Evolutionary conservation across 1,140 invertebrate genomes (phyloP), one percentile per base, ranked within the genome.

Genomic region (Daktulosphaira vitifoliae): DNA sequence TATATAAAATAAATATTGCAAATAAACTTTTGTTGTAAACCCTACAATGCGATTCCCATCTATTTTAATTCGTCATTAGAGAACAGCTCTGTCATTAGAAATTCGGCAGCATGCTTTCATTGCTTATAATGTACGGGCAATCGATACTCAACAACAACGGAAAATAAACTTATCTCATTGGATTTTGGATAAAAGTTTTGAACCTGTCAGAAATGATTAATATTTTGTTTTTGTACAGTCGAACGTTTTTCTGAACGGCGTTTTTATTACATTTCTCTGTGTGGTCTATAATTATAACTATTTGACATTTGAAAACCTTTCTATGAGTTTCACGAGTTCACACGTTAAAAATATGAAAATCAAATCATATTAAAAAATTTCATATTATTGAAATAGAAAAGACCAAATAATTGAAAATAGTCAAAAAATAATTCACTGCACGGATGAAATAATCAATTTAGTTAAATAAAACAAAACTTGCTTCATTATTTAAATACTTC

Each of bases 141-240:
- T 54, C 52, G 52, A 54, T 54, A 38, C 3, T 16, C 8, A 42
- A 54, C 15, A 54, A 39, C 13, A 20, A 20, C 13, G 37, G 37
- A 1, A 25, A 54, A 54, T 54, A 54, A 39, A 54, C 6, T 39
- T 54, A 39, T 54, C 37, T 53, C 51, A 7, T 53, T 53, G 18
- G 51, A 54, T 39, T 54, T 15, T 15, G 29, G 18, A 16, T 49
- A 53, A 33, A 22, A 53, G 51, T 53, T 53, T 37, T 53, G 33
- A 53, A 25, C 26, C 51, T 53, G 51, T 53, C 51, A 37, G 33
- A 53, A 53, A 53, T 53, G 51, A 53, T 53, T 53, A 37, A 53
- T 53, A 53, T 18, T 53, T 53, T 16, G 13, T 53, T 53, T 37
- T 53, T 53, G 29, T 53, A 20, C 33, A 53, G 16, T 15, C 51